Evolutionary conservation across 2,888 invertebrate species (phyloP).

Genomic region (Apamea sordens): DNA sequence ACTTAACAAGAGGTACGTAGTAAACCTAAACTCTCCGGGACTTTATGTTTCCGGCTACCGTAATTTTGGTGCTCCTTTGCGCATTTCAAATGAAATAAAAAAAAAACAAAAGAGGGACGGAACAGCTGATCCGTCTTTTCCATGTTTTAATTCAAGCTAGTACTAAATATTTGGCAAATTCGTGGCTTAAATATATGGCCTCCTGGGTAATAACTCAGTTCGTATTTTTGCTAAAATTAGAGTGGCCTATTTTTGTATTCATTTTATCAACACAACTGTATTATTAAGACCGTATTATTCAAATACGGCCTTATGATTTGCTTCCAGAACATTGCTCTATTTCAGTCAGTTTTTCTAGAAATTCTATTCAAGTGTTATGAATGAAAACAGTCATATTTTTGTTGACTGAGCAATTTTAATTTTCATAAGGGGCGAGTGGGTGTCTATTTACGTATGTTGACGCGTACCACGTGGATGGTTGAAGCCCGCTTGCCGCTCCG

Average conservation of each 20-base stretch:
- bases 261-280: conserved; percentile 9
- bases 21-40: conserved; percentile 37
- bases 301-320: conserved; percentile 12
- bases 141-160: conserved; percentile 50
- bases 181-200: conserved; percentile 45
- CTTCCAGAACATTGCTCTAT: neutral
- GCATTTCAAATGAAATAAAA: conserved; percentile 35
- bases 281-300: conserved; percentile 24
- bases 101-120: conserved; percentile 40
- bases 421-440: neutral
- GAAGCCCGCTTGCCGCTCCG: neutral
- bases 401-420: conserved; percentile 16
- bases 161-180: conserved; percentile 58
- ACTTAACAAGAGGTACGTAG: conserved; percentile 52
- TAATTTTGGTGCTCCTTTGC: conserved; percentile 44
- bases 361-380: conserved; percentile 5
- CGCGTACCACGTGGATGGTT: conserved; percentile 12
- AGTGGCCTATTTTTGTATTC: conserved; percentile 23
- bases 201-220: conserved; percentile 42
- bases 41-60: conserved; percentile 48
- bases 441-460: conserved; percentile 18
- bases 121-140: conserved; percentile 53
- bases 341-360: neutral
- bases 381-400: conserved; percentile 1
- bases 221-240: conserved; percentile 40